Conservation (phyloP, 2,797 vertebrate species). For the Enteromius treurensis region DNA sequence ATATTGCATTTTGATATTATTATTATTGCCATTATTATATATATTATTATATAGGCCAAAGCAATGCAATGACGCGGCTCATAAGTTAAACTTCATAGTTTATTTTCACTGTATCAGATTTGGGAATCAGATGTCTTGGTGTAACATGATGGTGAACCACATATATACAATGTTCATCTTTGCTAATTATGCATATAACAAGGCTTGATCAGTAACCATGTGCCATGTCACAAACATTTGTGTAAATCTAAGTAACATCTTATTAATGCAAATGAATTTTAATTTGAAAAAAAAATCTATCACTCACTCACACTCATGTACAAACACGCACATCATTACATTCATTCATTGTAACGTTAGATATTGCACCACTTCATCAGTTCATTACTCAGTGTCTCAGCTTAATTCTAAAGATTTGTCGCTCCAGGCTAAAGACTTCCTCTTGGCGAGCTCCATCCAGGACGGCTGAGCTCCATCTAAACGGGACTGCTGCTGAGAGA, state of each 20-base stretch:
- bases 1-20: background rate
- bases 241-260: conserved; percentile 5
- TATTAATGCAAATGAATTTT: background rate
- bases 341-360: conserved; percentile 5
- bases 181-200: background rate
- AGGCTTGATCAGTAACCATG: background rate
- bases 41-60: background rate
- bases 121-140: background rate
- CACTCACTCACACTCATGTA: conserved; percentile 6
- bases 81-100: background rate
- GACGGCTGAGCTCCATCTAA: conserved; percentile 74
- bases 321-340: background rate
- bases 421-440: conserved; percentile 88
- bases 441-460: conserved; percentile 91
- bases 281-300: background rate
- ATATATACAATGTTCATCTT: background rate
- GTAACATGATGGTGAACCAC: background rate
- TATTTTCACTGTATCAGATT: background rate
- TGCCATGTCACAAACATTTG: background rate
- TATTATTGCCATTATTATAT: too few species aligned
- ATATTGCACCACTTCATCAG: conserved; percentile 10
- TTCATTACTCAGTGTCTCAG: conserved; percentile 19
- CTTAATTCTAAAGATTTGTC: conserved; percentile 76
- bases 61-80: background rate
- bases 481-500: conserved; percentile 34